These are phyloP conservation scores for Cataglyphis hispanica DNA, from an alignment of 1,140 invertebrate genomes.

Conservation along the genomic window DNA sequence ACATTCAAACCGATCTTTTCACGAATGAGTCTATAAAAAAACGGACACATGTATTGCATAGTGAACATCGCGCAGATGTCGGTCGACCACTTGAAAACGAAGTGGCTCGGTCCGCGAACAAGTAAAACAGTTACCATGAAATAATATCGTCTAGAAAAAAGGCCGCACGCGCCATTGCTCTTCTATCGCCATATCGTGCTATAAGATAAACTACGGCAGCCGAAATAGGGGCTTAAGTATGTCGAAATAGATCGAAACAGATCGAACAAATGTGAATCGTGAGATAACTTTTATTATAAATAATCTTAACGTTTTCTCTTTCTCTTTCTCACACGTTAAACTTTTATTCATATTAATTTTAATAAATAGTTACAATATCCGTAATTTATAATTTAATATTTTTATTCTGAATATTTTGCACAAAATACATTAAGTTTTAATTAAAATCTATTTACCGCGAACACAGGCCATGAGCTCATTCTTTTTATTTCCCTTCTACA, in stretches of 20 bases:
- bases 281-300: background rate
- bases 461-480: background rate
- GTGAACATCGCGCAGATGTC: constrained; percentile 80
- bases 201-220: background rate
- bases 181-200: constrained; percentile 66
- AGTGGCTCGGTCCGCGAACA: constrained; percentile 79
- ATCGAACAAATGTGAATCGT: background rate
- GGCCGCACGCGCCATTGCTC: constrained; percentile 79
- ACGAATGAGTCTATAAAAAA: constrained; percentile 33
- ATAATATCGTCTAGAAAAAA: constrained; percentile 81
- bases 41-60: background rate
- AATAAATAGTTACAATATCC: background rate
- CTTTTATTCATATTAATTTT: background rate
- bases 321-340: background rate
- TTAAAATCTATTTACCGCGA: constrained; percentile 25
- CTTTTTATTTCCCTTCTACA: constrained; percentile 5
- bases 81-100: constrained; percentile 80
- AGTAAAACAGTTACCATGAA: constrained; percentile 85
- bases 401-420: background rate
- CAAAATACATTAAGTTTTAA: constrained; percentile 25
- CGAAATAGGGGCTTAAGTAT: background rate
- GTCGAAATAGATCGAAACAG: constrained; percentile 6
- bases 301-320: background rate
- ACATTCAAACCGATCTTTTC: background rate
- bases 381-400: constrained; percentile 2